Evolutionary conservation across 1,140 invertebrate species (phyloP), one percentile per base, ranked within the genome.

Genomic region (Aphis craccivora): DNA sequence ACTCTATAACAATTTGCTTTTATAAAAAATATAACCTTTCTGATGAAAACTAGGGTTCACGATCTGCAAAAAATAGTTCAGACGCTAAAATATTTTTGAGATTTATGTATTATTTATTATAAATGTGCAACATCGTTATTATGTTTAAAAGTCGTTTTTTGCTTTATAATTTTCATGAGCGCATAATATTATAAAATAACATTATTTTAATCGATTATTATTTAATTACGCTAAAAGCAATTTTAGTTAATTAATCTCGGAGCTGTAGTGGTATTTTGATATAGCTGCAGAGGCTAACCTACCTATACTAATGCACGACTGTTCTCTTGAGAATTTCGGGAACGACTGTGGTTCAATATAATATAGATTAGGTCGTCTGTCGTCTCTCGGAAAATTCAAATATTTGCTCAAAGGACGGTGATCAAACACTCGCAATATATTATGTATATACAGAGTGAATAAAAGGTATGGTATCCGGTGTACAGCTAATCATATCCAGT

Each of bases 381-480:
- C 60, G 30, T 76, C 14, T 76, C 11, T 76, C 14, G n/a, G 60
- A 76, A 76, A 76, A 76, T 76, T 76, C 30, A 76, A 76, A 76
- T 76, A 76, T 76, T 76, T 76, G 60, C n/a, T 76, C 60, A 76
- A 76, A 76, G 60, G 60, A 76, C 60, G 60, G n/a, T n/a, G 60
- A 76, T 76, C 60, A 76, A 76, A 76, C 60, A 76, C n/a, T 76
- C 4, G 4, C 60, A 76, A 30, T 76, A 14, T 76, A 76, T 76
- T n/a, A 76, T 76, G 60, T n/a, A 76, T 20, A 76, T 60, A 67
- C 11, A 5, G 60, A n/a, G 11, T 76, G 30, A 76, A 76, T n/a
- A 60, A 30, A n/a, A 60, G 25, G n/a, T 2, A 76, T 76, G 30
- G 60, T n/a, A 76, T 76, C 30, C n/a, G 60, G 30, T 76, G 60